These are phyloP conservation scores for Mus pahari DNA, from an alignment of 2,113 vertebrate genomes.

Conservation along the genomic window DNA sequence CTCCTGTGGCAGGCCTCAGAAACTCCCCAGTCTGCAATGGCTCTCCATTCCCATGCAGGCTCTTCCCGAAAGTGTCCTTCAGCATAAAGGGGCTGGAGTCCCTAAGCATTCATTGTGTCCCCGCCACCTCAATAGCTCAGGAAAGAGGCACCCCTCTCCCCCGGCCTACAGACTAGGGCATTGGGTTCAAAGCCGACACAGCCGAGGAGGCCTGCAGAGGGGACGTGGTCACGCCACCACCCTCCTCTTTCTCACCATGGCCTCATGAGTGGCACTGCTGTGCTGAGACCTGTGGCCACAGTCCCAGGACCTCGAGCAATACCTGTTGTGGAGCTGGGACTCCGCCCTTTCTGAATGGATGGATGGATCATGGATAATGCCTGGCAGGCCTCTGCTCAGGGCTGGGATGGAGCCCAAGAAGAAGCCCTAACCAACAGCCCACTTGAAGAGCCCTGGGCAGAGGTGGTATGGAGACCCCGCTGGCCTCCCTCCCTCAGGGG, in stretches of 20 bases:
- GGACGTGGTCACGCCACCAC: accelerated
- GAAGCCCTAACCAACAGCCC: not conserved
- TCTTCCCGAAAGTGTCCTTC: not conserved
- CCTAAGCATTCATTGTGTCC: too few relatives aligned
- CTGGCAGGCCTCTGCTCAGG: not conserved
- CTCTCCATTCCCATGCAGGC: not conserved
- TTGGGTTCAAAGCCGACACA: not conserved
- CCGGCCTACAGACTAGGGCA: not conserved
- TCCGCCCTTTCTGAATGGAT: not conserved
- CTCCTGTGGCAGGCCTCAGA: not conserved
- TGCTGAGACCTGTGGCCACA: accelerated
- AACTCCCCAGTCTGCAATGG: not conserved
- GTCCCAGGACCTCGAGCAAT: not conserved
- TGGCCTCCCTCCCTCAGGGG: not conserved
- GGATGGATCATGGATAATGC: slow-evolving; percentile 22
- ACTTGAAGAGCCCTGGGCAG: not conserved
- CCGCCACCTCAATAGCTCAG: not conserved
- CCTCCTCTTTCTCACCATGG: not conserved
- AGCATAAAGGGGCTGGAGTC: accelerated
- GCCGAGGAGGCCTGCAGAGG: not conserved
- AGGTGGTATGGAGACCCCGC: not conserved
- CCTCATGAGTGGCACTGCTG: not conserved
- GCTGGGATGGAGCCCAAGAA: not conserved
- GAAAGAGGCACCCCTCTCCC: not conserved
- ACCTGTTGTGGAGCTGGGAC: not conserved